Percentiles rank a stretch among this genome's conserved stretches.
phyloP scores from a whole-genome alignment of 37 sponge, comb jelly and placozoan genomes.

The Halisarca cf. caerulea region DNA sequence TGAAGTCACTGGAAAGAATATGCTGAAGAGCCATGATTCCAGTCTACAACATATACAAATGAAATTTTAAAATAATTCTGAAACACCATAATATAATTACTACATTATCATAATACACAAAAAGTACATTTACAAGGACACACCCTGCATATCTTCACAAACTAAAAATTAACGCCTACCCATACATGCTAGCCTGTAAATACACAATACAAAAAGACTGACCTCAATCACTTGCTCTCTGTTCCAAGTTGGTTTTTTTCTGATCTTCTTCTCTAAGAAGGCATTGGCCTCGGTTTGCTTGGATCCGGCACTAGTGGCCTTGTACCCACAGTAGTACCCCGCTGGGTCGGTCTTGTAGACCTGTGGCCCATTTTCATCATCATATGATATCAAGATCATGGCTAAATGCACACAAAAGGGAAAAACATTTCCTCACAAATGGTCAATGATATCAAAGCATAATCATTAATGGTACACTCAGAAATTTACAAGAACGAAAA shows the following conservation, averaged over 20 bases:
- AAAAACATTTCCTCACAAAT: too few relatives aligned
- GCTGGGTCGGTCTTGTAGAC: conserved; percentile 97
- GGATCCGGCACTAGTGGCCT: conserved; percentile 91
- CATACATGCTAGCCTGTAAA: too few relatives aligned
- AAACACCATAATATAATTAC: too few relatives aligned
- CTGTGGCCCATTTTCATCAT: conserved; percentile 86
- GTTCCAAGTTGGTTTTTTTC: conserved; percentile 82
- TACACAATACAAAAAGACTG: neutral
- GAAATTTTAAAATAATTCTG: too few relatives aligned
- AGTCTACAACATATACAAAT: too few relatives aligned
- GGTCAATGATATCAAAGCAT: too few relatives aligned
- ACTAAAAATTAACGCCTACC: too few relatives aligned
- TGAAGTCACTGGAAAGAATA: conserved; percentile 94
- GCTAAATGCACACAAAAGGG: conserved; percentile 35
- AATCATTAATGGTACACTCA: too few relatives aligned
- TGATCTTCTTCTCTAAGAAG: conserved; percentile 97
- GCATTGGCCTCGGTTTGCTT: conserved; percentile 98
- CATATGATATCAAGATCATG: conserved; percentile 83
- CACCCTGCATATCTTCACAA: too few relatives aligned
- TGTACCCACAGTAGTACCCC: conserved; percentile 98
- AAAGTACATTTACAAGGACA: too few relatives aligned
- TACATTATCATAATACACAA: too few relatives aligned
- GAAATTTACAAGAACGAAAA: too few relatives aligned
- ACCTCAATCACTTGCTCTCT: conserved; percentile 74
- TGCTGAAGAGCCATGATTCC: conserved; percentile 80